A percentile compares a stretch with the other conserved stretches of the same genome.
Evolutionary conservation across 2,797 vertebrate species (phyloP).

Genomic region (Schizopygopsis malacanthus): DNA sequence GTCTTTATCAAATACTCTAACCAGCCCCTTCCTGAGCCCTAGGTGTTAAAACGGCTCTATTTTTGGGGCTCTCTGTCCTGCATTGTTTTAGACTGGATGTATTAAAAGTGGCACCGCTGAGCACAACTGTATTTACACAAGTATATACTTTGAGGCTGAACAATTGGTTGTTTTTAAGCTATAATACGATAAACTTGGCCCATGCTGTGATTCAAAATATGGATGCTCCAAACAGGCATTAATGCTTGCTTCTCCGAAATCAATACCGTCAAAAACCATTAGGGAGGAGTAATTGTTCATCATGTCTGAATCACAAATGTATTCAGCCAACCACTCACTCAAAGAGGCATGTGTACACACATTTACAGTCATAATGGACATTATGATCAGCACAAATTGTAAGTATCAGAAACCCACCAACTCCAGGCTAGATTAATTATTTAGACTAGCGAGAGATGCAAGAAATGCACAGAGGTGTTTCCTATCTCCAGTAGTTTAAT

Average conservation of each 20-base stretch:
- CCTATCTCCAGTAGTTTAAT: constrained; percentile 39
- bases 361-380: constrained; percentile 40
- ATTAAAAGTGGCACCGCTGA: not conserved
- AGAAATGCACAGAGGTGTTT: constrained; percentile 36
- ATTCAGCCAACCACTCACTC: constrained; percentile 38
- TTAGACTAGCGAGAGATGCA: constrained; percentile 37
- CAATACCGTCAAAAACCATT: constrained; percentile 46
- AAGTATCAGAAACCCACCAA: constrained; percentile 37
- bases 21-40: constrained; percentile 24
- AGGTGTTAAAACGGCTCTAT: constrained; percentile 29
- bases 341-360: constrained; percentile 24
- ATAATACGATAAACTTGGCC: not conserved
- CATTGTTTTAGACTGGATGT: constrained; percentile 7
- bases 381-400: constrained; percentile 52
- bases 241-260: constrained; percentile 33
- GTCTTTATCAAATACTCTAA: constrained; percentile 44
- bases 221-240: constrained; percentile 37
- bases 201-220: not conserved
- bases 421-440: constrained; percentile 45
- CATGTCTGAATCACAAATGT: constrained; percentile 48
- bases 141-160: not conserved
- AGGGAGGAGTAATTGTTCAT: constrained; percentile 35
- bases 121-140: not conserved
- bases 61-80: constrained; percentile 35
- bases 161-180: constrained; percentile 2